These are phyloP conservation scores for Holcopasites calliopsidis DNA, from an alignment of 1,140 invertebrate genomes.

Conservation along the genomic window DNA sequence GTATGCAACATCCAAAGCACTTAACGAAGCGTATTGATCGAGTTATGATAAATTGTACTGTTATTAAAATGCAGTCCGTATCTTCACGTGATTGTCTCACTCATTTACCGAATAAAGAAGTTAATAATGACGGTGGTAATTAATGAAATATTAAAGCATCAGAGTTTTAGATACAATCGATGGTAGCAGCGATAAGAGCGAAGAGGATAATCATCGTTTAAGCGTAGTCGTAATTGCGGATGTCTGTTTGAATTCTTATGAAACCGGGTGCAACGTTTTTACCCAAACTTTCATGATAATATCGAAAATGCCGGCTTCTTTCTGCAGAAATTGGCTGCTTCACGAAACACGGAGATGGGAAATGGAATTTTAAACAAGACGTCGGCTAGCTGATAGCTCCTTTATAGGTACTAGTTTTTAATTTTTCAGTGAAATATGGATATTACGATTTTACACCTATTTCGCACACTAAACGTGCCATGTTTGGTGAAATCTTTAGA, in stretches of 20 bases:
- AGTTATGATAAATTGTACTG: too few species aligned
- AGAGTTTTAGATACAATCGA: too few species aligned
- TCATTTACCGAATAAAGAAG: too few species aligned
- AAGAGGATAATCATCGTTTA: not conserved
- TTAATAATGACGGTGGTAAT: too few species aligned
- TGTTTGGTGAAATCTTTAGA: too few species aligned
- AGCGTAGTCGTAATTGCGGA: slow-evolving; percentile 14
- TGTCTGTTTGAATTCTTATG: not conserved
- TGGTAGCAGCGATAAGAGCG: not conserved
- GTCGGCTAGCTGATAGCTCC: not conserved
- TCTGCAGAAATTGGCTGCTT: not conserved
- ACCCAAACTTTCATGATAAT: not conserved
- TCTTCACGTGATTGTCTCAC: too few species aligned
- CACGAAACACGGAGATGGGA: not conserved
- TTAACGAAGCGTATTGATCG: too few species aligned
- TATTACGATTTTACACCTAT: not conserved
- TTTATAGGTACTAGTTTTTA: not conserved
- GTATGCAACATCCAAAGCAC: too few species aligned
- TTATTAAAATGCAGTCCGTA: too few species aligned
- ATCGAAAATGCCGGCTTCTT: not conserved
- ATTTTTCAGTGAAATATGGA: not conserved
- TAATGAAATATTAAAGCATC: too few species aligned
- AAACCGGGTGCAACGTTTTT: not conserved
- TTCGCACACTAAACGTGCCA: not conserved
- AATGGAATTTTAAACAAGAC: slow-evolving; percentile 7